Conservation (phyloP, 2,113 vertebrate genomes). For the Melanocharis versteri region DNA sequence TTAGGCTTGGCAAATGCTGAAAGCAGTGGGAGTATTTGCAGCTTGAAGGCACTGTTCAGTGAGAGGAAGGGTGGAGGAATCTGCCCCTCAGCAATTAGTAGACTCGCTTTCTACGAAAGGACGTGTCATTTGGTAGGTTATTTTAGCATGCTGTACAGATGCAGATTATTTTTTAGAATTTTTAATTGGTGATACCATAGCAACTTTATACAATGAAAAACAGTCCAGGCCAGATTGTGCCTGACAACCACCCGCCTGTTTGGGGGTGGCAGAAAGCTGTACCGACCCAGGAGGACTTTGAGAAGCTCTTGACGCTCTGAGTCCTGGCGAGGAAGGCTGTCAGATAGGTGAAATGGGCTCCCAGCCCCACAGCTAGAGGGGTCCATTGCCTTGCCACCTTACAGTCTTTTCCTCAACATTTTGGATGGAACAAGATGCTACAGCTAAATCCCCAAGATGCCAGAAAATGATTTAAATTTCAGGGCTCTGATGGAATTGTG, state of each 20-base stretch:
- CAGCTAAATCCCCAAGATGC: not conserved
- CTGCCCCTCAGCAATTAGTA: slow-evolving; percentile 68
- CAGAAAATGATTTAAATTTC: not conserved
- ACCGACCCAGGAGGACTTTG: not conserved
- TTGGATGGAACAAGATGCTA: not conserved
- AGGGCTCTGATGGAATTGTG: not conserved
- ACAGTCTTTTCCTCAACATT: not conserved
- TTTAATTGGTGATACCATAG: slow-evolving; percentile 69
- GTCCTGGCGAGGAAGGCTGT: not conserved
- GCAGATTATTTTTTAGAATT: slow-evolving; percentile 70
- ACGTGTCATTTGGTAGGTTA: slow-evolving; percentile 67
- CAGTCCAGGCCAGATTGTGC: slow-evolving; percentile 64
- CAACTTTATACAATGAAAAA: slow-evolving; percentile 69
- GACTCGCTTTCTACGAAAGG: slow-evolving; percentile 67
- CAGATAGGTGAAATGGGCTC: not conserved
- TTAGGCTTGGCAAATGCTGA: slow-evolving; percentile 56
- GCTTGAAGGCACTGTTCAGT: slow-evolving; percentile 59
- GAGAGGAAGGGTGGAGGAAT: slow-evolving; percentile 62
- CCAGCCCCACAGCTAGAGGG: not conserved
- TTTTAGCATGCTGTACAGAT: slow-evolving; percentile 70
- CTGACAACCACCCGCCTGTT: slow-evolving; percentile 60
- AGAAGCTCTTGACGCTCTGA: not conserved
- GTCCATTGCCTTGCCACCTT: not conserved
- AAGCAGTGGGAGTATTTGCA: slow-evolving; percentile 64
- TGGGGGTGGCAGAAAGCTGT: slow-evolving; percentile 63